Evolutionary conservation across 2,888 invertebrate species (phyloP).

Genomic region (Thymelicus lineola): DNA sequence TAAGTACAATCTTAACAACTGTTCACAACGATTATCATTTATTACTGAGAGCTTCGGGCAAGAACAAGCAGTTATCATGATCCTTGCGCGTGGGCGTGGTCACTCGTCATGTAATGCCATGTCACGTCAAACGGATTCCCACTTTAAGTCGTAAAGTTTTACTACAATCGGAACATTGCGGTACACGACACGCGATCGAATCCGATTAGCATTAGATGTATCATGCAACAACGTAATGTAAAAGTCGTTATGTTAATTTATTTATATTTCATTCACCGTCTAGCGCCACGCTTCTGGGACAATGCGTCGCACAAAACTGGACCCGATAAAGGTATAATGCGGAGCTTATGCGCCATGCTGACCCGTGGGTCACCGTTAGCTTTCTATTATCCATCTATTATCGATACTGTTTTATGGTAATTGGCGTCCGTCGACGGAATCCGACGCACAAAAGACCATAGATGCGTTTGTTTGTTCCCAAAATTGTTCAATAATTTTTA

Average conservation of each 20-base stretch:
- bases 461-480: constrained; percentile 37
- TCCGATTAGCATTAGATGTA: constrained; percentile 55
- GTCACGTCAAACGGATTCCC: background rate
- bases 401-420: constrained; percentile 51
- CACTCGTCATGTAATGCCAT: too few species aligned
- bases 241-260: constrained; percentile 67
- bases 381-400: constrained; percentile 46
- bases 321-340: constrained; percentile 43
- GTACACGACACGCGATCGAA: constrained; percentile 40
- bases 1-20: too few species aligned
- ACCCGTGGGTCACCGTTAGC: constrained; percentile 57
- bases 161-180: constrained; percentile 14
- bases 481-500: constrained; percentile 32
- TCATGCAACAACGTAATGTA: constrained; percentile 60
- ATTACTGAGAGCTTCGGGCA: too few species aligned
- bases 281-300: constrained; percentile 46
- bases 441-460: constrained; percentile 42
- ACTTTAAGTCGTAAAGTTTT: background rate
- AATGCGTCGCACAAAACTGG: constrained; percentile 45
- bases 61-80: too few species aligned
- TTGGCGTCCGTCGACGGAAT: constrained; percentile 40
- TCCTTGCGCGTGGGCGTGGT: too few species aligned
- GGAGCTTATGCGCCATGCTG: constrained; percentile 54
- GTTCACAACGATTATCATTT: too few species aligned
- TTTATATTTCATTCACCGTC: constrained; percentile 60